Conservation (phyloP, 2,888 invertebrate genomes). For the Xestoiulus laeticollis region DNA sequence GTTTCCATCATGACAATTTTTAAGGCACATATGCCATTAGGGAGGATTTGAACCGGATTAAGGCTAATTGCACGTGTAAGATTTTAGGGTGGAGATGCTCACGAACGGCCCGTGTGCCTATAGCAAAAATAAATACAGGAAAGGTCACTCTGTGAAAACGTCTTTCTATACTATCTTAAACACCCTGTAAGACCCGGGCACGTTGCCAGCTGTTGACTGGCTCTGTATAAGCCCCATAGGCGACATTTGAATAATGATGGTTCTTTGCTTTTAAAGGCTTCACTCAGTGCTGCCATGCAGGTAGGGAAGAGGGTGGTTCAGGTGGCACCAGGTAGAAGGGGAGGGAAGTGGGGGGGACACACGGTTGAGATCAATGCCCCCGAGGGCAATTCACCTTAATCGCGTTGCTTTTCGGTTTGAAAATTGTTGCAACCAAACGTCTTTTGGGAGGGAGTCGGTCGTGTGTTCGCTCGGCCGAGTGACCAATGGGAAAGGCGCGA, state of each 20-base stretch:
- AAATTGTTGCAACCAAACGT: neutral
- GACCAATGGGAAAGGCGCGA: conserved; percentile 15
- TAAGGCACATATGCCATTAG: too few relatives aligned
- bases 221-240: neutral
- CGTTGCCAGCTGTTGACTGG: conserved; percentile 20
- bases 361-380: conserved; percentile 30
- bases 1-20: too few relatives aligned
- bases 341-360: neutral
- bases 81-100: too few relatives aligned
- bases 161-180: neutral
- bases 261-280: conserved; percentile 16
- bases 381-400: conserved; percentile 43
- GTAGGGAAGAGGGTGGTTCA: conserved; percentile 32
- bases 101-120: too few relatives aligned
- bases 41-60: too few relatives aligned
- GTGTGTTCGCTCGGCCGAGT: conserved; percentile 14
- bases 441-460: conserved; percentile 21
- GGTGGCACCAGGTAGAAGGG: neutral
- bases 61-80: too few relatives aligned
- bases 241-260: conserved; percentile 43
- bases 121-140: neutral
- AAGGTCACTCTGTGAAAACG: neutral
- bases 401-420: conserved; percentile 1
- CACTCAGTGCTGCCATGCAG: conserved; percentile 22
- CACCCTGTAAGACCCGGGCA: conserved; percentile 8